Percentiles rank a stretch among this genome's conserved stretches.
These are phyloP conservation scores for Idaea straminata DNA, from an alignment of 2,888 invertebrate genomes.

Conservation along the genomic window DNA sequence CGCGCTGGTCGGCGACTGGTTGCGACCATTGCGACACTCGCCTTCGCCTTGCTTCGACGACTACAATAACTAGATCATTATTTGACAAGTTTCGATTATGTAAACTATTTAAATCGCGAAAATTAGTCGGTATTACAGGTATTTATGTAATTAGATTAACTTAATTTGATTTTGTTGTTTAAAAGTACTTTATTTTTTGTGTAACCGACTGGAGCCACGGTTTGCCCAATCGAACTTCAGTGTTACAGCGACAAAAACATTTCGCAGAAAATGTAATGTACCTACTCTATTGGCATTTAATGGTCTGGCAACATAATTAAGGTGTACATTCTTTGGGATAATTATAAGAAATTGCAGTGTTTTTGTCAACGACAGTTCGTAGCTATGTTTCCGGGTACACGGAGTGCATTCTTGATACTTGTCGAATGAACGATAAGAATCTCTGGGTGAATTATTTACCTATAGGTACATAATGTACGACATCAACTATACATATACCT, in stretches of 20 bases:
- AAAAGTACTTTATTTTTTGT: not conserved
- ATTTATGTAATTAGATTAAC: conserved; percentile 1
- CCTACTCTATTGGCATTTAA: not conserved
- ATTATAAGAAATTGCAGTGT: not conserved
- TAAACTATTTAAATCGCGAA: not conserved
- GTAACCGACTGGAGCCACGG: not conserved
- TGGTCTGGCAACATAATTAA: not conserved
- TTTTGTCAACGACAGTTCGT: not conserved
- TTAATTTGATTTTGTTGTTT: not conserved
- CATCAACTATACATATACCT: not conserved
- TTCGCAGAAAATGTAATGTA: not conserved
- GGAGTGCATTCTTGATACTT: not conserved
- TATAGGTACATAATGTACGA: not conserved
- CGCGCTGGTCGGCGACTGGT: not conserved
- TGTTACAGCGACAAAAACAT: not conserved
- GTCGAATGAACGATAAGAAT: not conserved
- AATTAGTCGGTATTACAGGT: not conserved
- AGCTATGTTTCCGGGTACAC: not conserved
- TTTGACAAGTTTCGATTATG: conserved; percentile 3
- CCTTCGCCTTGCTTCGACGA: not conserved
- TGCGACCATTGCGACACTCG: not conserved
- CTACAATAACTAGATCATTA: conserved; percentile 3
- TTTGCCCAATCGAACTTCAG: not conserved
- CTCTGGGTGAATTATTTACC: not conserved
- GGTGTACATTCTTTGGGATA: not conserved